Conservation (phyloP, 2,888 invertebrate genomes). For the Pterostichus madidus region DNA sequence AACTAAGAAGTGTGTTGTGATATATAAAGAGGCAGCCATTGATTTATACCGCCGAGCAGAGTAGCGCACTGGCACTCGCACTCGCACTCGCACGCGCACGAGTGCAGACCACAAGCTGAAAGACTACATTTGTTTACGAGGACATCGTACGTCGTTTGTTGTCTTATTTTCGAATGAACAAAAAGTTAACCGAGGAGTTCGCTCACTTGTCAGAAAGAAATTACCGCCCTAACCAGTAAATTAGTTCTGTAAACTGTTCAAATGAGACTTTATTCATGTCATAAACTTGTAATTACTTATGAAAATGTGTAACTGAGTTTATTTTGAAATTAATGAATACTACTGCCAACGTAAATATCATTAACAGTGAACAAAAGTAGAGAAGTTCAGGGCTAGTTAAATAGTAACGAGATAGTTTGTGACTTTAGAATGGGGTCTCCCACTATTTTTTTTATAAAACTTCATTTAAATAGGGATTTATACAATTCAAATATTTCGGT, state of each 20-base stretch:
- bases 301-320: no score
- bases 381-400: no score
- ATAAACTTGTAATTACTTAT: constrained; percentile 8
- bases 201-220: constrained; percentile 39
- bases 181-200: constrained; percentile 4
- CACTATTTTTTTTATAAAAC: no score
- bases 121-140: constrained; percentile 57
- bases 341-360: no score
- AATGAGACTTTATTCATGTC: constrained; percentile 15
- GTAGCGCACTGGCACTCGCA: not conserved
- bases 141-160: constrained; percentile 41
- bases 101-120: constrained; percentile 46
- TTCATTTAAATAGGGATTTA: no score
- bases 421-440: no score
- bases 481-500: no score
- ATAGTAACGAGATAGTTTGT: no score
- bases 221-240: constrained; percentile 13
- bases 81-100: constrained; percentile 9
- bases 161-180: constrained; percentile 45
- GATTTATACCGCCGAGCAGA: constrained; percentile 54
- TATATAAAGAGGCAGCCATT: constrained; percentile 59
- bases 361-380: no score
- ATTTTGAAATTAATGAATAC: no score
- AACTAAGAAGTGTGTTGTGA: constrained; percentile 55
- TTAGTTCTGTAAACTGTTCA: constrained; percentile 13